Conservation (phyloP, 2,888 invertebrate genomes). For the Drosophila picticornis region DNA sequence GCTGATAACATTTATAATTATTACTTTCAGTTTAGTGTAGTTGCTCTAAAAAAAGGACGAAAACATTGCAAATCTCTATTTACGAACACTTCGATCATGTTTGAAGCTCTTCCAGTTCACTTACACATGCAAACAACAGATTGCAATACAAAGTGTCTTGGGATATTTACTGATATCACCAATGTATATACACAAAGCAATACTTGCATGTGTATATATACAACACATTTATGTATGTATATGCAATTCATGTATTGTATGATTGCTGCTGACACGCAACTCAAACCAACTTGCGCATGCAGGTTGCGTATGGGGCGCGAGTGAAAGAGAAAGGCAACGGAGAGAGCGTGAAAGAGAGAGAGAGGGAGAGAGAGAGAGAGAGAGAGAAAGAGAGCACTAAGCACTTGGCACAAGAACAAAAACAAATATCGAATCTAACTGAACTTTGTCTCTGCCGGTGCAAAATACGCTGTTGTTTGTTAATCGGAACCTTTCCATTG, state of each 20-base stretch:
- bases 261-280: not conserved
- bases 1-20: not conserved
- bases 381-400: not conserved
- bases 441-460: slow-evolving; percentile 38
- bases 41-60: not conserved
- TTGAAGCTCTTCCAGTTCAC: not conserved
- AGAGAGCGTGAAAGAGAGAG: not conserved
- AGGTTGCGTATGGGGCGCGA: not conserved
- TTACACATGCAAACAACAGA: not conserved
- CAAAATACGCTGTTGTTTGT: slow-evolving; percentile 8
- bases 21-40: not conserved
- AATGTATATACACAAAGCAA: not conserved
- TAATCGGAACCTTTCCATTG: no score
- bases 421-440: slow-evolving; percentile 12
- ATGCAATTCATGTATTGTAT: not conserved
- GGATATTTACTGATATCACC: not conserved
- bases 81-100: not conserved
- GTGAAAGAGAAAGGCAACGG: not conserved
- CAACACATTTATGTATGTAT: not conserved
- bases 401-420: slow-evolving; percentile 15
- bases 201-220: not conserved
- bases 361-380: not conserved
- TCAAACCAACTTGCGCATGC: slow-evolving; percentile 1
- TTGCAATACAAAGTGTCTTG: not conserved
- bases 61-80: not conserved